Base-by-base conservation (phyloP, 2,113 vertebrate genomes). In the Cinclus cinclus region DNA sequence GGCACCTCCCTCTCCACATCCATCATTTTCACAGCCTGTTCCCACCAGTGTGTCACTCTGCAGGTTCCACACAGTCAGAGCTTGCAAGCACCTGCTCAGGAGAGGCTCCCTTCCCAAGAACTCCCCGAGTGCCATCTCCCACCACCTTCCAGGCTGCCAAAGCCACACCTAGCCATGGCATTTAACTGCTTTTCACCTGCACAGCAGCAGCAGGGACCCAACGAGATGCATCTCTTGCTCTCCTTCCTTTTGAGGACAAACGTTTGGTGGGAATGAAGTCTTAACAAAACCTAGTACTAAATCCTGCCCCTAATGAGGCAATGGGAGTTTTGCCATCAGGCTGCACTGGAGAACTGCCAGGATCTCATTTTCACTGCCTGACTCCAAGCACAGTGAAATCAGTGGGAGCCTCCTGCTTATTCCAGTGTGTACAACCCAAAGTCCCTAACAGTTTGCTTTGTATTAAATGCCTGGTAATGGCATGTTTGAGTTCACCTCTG, bases 151-250 rank as follows among this genome's bases (percentile, higher is more conserved):
- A 46, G 56, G 69, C 22, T 50, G 44, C 16, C 24, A 30, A 64
- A 64, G 27, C 25, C 75, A 52, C 30, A 31, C 11, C 64, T 46
- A 50, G 1, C 50, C 46, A 1, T 0, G 25, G 27, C 13, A 37
- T 30, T 58, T 6, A 7, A 7, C 15, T 19, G 59, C 63, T 69
- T 77, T 42, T 7, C 42, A 50, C 37, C 35, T 41, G 67, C 69
- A n/a, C 0, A 70, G 20, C 63, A 27, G 15, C 0, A 65, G n/a
- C 56, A 47, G 35, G 59, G 25, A 33, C 39, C 20, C 23, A 24
- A 1, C 0, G 3, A 69, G 39, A 17, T 3, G 6, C 23, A 70
- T 8, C 59, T 83, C 80, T 39, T 16, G 19, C 63, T 62, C 47
- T 35, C 56, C 53, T 15, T n/a, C 59, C 14, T 53, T 69, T 23